phyloP scores from a whole-genome alignment of 92 coral and sea anemone genomes.

The Virgularia gustaviana region DNA sequence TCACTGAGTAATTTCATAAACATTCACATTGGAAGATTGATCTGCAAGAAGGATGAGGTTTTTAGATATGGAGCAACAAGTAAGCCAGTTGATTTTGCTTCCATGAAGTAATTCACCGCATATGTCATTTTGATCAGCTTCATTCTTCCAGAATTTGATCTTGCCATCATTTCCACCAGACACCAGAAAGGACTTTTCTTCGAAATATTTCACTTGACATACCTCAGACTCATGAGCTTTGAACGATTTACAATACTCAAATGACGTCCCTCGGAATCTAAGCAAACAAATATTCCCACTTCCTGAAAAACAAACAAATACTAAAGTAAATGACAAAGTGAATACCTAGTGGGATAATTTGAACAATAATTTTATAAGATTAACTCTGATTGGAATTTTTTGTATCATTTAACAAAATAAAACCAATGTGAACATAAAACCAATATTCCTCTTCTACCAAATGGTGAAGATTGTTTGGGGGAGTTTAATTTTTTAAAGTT shows the following conservation, averaged over 20 bases:
- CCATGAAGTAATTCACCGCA: slow-evolving; percentile 51
- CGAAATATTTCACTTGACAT: slow-evolving; percentile 78
- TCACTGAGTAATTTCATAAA: slow-evolving; percentile 54
- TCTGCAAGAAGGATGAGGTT: slow-evolving; percentile 72
- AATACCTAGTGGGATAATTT: too few relatives aligned
- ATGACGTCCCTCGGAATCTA: slow-evolving; percentile 81
- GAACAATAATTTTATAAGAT: too few relatives aligned
- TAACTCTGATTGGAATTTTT: too few relatives aligned
- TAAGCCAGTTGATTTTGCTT: slow-evolving; percentile 81
- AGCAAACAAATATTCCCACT: slow-evolving; percentile 77
- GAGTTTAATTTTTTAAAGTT: too few relatives aligned
- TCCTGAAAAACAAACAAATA: slow-evolving; percentile 47
- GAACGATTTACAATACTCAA: slow-evolving; percentile 42
- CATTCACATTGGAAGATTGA: slow-evolving; percentile 62
- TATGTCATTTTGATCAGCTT: slow-evolving; percentile 18
- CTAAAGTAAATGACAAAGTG: too few relatives aligned
- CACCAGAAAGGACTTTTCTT: slow-evolving; percentile 45
- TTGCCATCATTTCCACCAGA: slow-evolving; percentile 91
- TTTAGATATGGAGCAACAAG: slow-evolving; percentile 49
- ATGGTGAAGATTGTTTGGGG: too few relatives aligned
- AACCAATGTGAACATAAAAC: too few relatives aligned
- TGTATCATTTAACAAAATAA: too few relatives aligned
- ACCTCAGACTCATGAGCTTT: slow-evolving; percentile 69
- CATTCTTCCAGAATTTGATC: slow-evolving; percentile 64
- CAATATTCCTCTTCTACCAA: too few relatives aligned